phyloP scores from a whole-genome alignment of 2,888 invertebrate genomes.

The Drosophila tripunctata region DNA sequence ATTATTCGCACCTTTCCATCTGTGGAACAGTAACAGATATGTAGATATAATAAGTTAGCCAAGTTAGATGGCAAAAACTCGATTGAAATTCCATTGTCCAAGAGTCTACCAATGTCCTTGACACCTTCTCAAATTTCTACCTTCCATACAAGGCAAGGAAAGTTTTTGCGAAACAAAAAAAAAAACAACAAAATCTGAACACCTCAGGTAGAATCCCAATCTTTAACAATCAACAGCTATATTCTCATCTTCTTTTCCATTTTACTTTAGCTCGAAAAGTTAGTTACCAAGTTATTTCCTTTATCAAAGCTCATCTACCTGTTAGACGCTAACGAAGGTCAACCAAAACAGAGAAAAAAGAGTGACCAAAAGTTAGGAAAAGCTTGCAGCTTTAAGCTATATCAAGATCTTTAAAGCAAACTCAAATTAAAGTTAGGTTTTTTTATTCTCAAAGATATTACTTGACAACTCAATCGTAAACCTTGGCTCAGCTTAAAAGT shows the following conservation, averaged over 20 bases:
- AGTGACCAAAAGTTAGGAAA: neutral
- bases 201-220: slow-evolving; percentile 12
- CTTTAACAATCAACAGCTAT: slow-evolving; percentile 13
- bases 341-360: neutral
- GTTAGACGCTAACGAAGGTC: slow-evolving; percentile 2
- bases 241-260: neutral
- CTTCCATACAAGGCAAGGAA: neutral
- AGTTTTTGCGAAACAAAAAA: neutral
- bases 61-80: slow-evolving; percentile 16
- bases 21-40: slow-evolving; percentile 1
- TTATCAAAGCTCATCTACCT: slow-evolving; percentile 13
- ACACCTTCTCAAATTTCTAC: slow-evolving; percentile 13
- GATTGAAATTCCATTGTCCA: slow-evolving; percentile 37
- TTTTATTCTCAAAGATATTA: neutral
- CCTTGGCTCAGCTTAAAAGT: neutral
- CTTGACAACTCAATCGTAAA: neutral
- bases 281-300: slow-evolving; percentile 2
- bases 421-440: neutral
- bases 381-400: neutral
- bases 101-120: slow-evolving; percentile 4
- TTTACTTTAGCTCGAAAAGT: neutral
- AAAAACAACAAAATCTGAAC: neutral
- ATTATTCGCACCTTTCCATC: too few species aligned
- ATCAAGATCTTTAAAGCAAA: neutral
- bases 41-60: slow-evolving; percentile 29